phyloP scores from a whole-genome alignment of 37 sponge, comb jelly and placozoan genomes.

The Tethya wilhelma region DNA sequence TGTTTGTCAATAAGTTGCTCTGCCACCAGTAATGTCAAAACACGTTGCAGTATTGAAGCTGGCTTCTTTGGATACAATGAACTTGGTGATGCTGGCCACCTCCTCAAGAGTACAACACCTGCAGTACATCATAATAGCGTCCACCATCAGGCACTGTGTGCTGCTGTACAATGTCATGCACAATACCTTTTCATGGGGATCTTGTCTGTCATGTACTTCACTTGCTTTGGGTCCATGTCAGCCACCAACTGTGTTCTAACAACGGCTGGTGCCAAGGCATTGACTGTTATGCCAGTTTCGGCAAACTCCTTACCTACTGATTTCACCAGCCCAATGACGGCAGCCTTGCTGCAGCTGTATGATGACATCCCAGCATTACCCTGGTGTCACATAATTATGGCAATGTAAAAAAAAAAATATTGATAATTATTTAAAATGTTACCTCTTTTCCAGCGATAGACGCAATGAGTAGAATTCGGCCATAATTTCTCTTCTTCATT shows the following conservation, averaged over 20 bases:
- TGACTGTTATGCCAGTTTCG: slow-evolving; percentile 72
- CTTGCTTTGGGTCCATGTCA: slow-evolving; percentile 57
- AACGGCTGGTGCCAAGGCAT: slow-evolving; percentile 79
- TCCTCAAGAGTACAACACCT: slow-evolving; percentile 78
- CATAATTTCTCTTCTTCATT: slow-evolving; percentile 76
- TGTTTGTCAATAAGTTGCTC: slow-evolving; percentile 60
- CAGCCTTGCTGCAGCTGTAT: slow-evolving; percentile 81
- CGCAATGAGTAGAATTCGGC: slow-evolving; percentile 75
- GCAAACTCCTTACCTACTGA: slow-evolving; percentile 82
- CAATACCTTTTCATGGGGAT: slow-evolving; percentile 78
- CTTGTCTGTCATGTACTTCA: slow-evolving; percentile 75
- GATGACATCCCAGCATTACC: slow-evolving; percentile 80
- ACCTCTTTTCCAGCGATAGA: slow-evolving; percentile 89
- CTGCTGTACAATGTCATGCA: background rate
- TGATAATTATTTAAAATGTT: background rate
- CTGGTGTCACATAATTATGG: slow-evolving; percentile 19
- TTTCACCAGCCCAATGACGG: slow-evolving; percentile 77
- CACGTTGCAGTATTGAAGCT: slow-evolving; percentile 76
- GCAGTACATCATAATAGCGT: background rate
- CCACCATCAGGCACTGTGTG: background rate
- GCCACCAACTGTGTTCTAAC: slow-evolving; percentile 74
- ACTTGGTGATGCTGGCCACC: slow-evolving; percentile 61
- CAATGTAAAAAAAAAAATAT: background rate
- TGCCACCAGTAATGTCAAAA: slow-evolving; percentile 81
- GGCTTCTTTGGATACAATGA: slow-evolving; percentile 76